phyloP scores from a whole-genome alignment of 2,113 vertebrate genomes.

The Proterorhinus semilunaris region DNA sequence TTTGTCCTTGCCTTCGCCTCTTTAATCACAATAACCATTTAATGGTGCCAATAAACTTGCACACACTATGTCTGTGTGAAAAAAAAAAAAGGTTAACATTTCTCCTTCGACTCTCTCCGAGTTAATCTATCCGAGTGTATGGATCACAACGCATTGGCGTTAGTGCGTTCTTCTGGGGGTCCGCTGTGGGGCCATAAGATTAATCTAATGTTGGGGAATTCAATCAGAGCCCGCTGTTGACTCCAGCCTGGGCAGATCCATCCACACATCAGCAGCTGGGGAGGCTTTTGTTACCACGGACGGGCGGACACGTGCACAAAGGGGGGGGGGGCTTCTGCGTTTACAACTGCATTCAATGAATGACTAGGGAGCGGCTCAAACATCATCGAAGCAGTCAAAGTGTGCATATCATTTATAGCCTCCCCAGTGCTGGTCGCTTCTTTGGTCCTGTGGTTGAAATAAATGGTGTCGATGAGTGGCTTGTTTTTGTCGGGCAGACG shows the following conservation, averaged over 20 bases:
- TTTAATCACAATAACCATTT: conserved; percentile 1
- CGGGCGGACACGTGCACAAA: conserved; percentile 29
- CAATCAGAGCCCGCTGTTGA: conserved; percentile 64
- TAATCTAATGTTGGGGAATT: conserved; percentile 60
- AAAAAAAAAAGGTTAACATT: not conserved
- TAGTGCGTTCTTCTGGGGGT: conserved; percentile 28
- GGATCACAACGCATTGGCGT: not conserved
- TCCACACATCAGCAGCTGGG: conserved; percentile 50
- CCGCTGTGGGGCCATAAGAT: conserved; percentile 48
- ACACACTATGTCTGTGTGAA: not conserved
- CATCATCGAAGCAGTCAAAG: conserved; percentile 54
- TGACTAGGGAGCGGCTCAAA: conserved; percentile 30
- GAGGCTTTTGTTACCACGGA: conserved; percentile 37
- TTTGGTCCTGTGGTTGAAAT: conserved; percentile 48
- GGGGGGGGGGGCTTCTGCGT: conserved; percentile 37
- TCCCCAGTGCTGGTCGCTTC: conserved; percentile 53
- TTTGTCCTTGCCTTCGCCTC: conserved; percentile 5
- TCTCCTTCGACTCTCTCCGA: not conserved
- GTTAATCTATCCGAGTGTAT: not conserved
- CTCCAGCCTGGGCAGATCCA: conserved; percentile 54
- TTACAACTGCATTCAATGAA: not conserved
- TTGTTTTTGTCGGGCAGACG: conserved; percentile 36
- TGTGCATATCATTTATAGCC: conserved; percentile 69
- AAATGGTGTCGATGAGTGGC: conserved; percentile 47
- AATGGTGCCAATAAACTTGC: not conserved